These are phyloP conservation scores for Glaucomys volans DNA, from an alignment of 2,113 vertebrate genomes.

Conservation along the genomic window DNA sequence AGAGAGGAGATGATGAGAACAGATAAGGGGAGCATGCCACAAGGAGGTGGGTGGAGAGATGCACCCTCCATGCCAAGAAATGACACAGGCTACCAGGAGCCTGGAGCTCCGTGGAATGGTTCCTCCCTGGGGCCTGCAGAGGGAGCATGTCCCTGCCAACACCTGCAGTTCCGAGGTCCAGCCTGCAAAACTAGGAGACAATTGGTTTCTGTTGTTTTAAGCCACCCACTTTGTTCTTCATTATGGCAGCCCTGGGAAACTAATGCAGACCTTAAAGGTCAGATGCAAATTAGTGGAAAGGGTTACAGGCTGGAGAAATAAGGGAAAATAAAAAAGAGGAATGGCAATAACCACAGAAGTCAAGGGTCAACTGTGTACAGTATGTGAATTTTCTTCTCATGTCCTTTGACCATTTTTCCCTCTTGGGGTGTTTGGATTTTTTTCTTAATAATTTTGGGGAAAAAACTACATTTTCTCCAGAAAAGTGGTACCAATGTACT, in stretches of 20 bases:
- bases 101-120: neutral
- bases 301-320: neutral
- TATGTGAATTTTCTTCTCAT: neutral
- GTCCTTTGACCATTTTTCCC: neutral
- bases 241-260: neutral
- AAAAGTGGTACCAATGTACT: neutral
- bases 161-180: neutral
- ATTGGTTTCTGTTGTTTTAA: neutral
- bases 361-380: neutral
- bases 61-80: neutral
- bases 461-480: neutral
- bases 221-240: neutral
- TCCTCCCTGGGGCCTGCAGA: neutral
- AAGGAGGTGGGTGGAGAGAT: too few species aligned
- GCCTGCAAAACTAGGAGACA: neutral
- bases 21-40: neutral
- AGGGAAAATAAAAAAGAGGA: neutral
- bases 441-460: neutral
- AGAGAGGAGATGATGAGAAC: neutral
- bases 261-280: neutral
- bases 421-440: neutral
- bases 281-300: neutral
- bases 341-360: neutral
- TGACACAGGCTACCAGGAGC: neutral
- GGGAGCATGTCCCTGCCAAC: neutral